phyloP scores from a whole-genome alignment of 2,113 vertebrate species.

The Periophthalmodon schlosseri region DNA sequence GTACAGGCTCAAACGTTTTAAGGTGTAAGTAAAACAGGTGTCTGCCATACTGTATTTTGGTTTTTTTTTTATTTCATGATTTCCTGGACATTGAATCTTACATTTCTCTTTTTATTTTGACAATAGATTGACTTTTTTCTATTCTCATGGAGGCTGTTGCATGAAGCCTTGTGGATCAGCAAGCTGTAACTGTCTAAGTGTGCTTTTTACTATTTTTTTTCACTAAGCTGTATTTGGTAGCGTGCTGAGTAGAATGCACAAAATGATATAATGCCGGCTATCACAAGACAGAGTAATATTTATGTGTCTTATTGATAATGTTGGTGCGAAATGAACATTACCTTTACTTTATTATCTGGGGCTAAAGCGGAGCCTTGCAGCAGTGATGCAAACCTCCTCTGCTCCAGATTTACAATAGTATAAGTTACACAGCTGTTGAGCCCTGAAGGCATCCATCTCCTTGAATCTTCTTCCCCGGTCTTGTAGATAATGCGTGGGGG shows the following conservation, averaged over 20 bases:
- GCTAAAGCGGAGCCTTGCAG: conserved; percentile 8
- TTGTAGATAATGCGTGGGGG: conserved; percentile 22
- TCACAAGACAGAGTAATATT: neutral
- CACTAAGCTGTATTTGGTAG: conserved; percentile 32
- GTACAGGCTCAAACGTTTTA: neutral
- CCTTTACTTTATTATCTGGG: conserved; percentile 4
- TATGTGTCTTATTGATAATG: neutral
- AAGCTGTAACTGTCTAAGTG: conserved; percentile 63
- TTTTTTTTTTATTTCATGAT: conserved; percentile 11
- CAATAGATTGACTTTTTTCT: conserved; percentile 18
- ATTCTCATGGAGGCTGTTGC: conserved; percentile 59
- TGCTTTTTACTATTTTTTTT: too few species aligned
- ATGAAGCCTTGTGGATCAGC: conserved; percentile 68
- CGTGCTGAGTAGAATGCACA: conserved; percentile 15
- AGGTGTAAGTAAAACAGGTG: too few species aligned
- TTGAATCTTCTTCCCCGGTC: conserved; percentile 61
- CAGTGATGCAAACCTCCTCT: conserved; percentile 14
- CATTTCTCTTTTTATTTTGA: conserved; percentile 41
- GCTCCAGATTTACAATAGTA: conserved; percentile 34
- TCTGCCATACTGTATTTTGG: neutral
- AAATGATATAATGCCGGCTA: conserved; percentile 27
- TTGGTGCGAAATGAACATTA: neutral
- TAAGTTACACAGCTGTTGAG: conserved; percentile 47
- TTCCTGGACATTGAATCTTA: conserved; percentile 23
- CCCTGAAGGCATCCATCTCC: conserved; percentile 55